These are phyloP conservation scores for Nannospalax galili DNA, from an alignment of 2,113 vertebrate genomes.

Conservation along the genomic window DNA sequence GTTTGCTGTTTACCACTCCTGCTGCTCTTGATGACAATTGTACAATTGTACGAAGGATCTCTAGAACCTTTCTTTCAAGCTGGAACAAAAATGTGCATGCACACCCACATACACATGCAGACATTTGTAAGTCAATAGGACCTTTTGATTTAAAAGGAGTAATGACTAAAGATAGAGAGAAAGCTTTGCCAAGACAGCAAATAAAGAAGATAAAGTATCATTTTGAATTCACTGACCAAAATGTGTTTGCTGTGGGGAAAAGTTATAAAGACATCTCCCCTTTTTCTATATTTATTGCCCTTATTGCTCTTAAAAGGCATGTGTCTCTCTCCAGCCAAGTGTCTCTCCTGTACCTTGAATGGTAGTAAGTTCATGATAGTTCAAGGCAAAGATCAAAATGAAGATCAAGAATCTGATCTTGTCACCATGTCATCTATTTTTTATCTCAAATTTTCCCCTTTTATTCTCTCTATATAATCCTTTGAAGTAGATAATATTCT, in stretches of 20 bases:
- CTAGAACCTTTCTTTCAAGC: background rate
- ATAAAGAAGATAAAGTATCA: background rate
- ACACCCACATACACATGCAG: background rate
- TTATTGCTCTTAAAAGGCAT: background rate
- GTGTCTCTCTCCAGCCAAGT: background rate
- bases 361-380: background rate
- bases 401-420: background rate
- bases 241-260: background rate
- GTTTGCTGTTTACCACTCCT: background rate
- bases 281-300: background rate
- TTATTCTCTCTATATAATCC: background rate
- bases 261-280: background rate
- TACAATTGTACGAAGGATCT: background rate
- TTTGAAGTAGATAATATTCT: constrained; percentile 5
- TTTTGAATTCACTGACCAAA: background rate
- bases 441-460: background rate
- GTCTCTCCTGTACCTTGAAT: background rate
- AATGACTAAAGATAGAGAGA: background rate
- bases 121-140: background rate
- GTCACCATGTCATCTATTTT: background rate
- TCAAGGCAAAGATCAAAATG: background rate
- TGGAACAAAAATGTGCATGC: background rate
- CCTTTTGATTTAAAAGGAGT: background rate
- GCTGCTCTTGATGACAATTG: background rate
- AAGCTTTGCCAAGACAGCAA: background rate